These are phyloP conservation scores for Enteromius fasciolatus DNA, from an alignment of 2,797 vertebrate genomes.

Conservation along the genomic window DNA sequence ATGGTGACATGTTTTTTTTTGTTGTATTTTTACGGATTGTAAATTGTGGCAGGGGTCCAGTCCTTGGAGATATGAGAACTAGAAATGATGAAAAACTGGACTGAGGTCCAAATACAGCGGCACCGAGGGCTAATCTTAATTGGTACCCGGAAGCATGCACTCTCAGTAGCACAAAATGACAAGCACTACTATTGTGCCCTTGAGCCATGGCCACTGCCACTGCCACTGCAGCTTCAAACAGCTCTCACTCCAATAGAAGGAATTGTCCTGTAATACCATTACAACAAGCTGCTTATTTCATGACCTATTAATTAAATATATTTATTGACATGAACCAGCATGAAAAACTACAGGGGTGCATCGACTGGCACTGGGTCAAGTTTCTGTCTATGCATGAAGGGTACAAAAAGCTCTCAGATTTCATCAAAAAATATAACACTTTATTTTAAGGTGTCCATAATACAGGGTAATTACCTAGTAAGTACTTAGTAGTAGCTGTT, in stretches of 20 bases:
- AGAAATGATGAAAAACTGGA: slow-evolving; percentile 37
- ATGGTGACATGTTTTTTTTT: slow-evolving; percentile 11
- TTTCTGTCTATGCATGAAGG: too few relatives aligned
- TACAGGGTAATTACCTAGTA: too few relatives aligned
- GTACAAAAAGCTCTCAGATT: too few relatives aligned
- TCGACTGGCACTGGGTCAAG: background rate
- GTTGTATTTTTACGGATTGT: background rate
- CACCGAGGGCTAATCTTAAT: slow-evolving; percentile 34
- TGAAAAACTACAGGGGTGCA: background rate
- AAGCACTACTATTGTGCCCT: slow-evolving; percentile 34
- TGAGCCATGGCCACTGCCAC: slow-evolving; percentile 9
- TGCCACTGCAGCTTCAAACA: slow-evolving; percentile 25
- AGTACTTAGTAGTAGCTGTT: too few relatives aligned
- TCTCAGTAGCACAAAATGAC: slow-evolving; percentile 40
- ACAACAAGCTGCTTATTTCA: background rate
- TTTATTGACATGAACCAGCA: background rate
- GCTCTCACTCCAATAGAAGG: background rate
- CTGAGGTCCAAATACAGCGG: background rate
- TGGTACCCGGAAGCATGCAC: slow-evolving; percentile 35
- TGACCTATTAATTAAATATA: background rate
- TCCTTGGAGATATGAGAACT: background rate
- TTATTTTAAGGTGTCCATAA: too few relatives aligned
- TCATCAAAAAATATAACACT: too few relatives aligned
- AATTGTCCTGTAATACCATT: background rate
- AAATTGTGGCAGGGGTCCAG: slow-evolving; percentile 5